Evolutionary conservation across 2,888 invertebrate genomes (phyloP).

Genomic region (Halictus quadricinctus): DNA sequence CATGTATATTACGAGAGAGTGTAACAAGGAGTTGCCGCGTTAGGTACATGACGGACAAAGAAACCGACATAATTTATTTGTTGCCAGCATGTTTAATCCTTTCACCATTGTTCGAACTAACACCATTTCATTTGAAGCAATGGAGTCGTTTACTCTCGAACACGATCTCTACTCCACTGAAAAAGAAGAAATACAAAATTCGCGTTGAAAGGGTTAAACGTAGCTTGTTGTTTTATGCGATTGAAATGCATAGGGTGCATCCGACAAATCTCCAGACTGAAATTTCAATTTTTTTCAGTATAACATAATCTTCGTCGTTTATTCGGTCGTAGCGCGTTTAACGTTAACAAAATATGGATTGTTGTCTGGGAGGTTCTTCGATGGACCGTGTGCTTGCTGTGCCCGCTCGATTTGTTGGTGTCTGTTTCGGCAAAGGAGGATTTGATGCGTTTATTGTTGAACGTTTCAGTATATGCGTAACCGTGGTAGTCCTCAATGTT

Average conservation of each 20-base stretch:
- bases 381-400: not conserved
- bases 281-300: too few species aligned
- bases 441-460: slow-evolving; percentile 2
- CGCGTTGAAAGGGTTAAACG: not conserved
- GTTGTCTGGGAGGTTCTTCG: not conserved
- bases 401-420: not conserved
- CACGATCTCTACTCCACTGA: not conserved
- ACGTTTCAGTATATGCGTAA: slow-evolving; percentile 92
- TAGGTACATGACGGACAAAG: not conserved
- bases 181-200: not conserved
- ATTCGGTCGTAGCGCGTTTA: not conserved
- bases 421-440: not conserved
- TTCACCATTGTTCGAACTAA: not conserved
- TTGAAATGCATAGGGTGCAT: not conserved
- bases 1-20: not conserved
- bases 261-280: not conserved
- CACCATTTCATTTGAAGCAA: not conserved
- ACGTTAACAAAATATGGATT: not conserved
- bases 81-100: not conserved
- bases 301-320: too few species aligned
- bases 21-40: not conserved
- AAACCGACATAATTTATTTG: not conserved
- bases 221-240: not conserved
- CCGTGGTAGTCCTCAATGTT: slow-evolving; percentile 97
- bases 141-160: too few species aligned